These are phyloP conservation scores for Nothobranchius kuhntae DNA, from an alignment of 2,113 vertebrate genomes.

Conservation along the genomic window DNA sequence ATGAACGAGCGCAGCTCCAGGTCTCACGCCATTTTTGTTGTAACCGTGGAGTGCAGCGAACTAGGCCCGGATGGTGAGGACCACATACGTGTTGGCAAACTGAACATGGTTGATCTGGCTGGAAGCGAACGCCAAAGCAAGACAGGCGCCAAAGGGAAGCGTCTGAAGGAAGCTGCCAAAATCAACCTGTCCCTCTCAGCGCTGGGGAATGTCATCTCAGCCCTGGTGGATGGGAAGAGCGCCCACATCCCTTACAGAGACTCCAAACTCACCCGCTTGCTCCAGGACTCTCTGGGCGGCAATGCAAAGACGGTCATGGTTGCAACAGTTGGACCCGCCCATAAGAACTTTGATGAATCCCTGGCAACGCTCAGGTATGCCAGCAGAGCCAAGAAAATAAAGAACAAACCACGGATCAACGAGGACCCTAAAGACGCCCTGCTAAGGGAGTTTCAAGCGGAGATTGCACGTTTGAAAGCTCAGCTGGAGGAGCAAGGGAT, in stretches of 20 bases:
- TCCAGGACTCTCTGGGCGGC: conserved; percentile 95
- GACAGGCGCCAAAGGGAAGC: conserved; percentile 82
- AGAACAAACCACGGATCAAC: conserved; percentile 94
- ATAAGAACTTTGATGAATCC: conserved; percentile 89
- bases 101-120: conserved; percentile 96
- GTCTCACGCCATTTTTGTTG: conserved; percentile 92
- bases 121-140: conserved; percentile 95
- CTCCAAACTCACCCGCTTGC: conserved; percentile 95
- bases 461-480: conserved; percentile 90
- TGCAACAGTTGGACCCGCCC: conserved; percentile 91
- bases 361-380: conserved; percentile 92
- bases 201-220: conserved; percentile 95
- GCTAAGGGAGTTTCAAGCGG: conserved; percentile 94
- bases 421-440: conserved; percentile 97
- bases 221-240: conserved; percentile 89
- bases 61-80: conserved; percentile 87
- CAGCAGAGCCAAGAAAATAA: conserved; percentile 96
- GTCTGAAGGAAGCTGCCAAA: conserved; percentile 92
- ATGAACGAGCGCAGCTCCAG: conserved; percentile 96
- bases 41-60: conserved; percentile 94
- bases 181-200: conserved; percentile 97
- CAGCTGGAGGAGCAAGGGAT: conserved; percentile 91
- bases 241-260: conserved; percentile 94
- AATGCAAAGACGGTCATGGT: conserved; percentile 97
- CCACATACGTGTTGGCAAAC: conserved; percentile 95